Conservation (phyloP, 2,113 vertebrate species). For the Nothobranchius furzeri region DNA sequence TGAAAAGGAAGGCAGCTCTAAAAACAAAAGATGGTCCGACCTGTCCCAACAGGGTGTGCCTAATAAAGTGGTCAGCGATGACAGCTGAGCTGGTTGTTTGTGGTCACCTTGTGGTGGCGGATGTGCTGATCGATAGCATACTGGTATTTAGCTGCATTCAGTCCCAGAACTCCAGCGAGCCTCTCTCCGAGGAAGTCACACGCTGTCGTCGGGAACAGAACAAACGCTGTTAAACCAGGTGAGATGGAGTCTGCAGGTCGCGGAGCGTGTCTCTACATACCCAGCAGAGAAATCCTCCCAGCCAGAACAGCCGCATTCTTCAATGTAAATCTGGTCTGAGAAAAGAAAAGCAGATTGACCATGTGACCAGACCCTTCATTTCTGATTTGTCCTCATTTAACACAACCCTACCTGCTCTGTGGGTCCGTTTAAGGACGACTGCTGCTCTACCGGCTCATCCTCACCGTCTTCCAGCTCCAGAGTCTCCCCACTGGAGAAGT, state of each 20-base stretch:
- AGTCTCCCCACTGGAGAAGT: slow-evolving; percentile 82
- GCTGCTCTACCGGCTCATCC: slow-evolving; percentile 66
- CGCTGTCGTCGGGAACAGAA: slow-evolving; percentile 52
- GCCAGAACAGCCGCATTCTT: slow-evolving; percentile 58
- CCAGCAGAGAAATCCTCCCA: slow-evolving; percentile 69
- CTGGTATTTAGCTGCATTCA: slow-evolving; percentile 79
- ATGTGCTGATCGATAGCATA: slow-evolving; percentile 73
- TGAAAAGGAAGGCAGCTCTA: no score
- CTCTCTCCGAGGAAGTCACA: slow-evolving; percentile 80
- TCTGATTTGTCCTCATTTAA: not conserved
- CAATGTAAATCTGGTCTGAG: slow-evolving; percentile 64
- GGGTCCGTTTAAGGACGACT: slow-evolving; percentile 28
- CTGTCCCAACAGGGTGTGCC: no score
- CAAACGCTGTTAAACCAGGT: not conserved
- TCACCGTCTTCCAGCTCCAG: slow-evolving; percentile 66
- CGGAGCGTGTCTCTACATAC: slow-evolving; percentile 47
- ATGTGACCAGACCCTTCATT: not conserved
- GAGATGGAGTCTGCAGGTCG: no score
- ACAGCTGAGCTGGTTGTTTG: not conserved
- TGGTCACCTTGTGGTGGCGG: slow-evolving; percentile 47
- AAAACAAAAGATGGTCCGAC: no score
- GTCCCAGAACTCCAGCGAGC: slow-evolving; percentile 73
- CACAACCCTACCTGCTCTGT: slow-evolving; percentile 50
- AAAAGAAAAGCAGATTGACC: not conserved
- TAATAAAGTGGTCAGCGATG: no score